Evolutionary conservation across 1,140 invertebrate species (phyloP), one percentile per base, ranked within the genome.

Genomic region (Lasaia peninsularis): DNA sequence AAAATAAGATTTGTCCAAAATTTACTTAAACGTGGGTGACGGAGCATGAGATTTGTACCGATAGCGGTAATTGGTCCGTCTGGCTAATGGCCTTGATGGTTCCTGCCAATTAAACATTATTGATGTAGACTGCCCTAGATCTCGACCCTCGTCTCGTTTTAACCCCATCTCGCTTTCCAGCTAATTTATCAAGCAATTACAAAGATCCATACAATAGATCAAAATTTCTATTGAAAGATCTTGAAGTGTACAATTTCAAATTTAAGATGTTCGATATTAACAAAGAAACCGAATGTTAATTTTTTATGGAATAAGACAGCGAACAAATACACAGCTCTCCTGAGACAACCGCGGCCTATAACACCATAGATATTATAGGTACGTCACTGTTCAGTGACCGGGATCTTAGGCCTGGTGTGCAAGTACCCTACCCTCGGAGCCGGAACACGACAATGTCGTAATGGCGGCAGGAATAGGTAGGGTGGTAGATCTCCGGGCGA

Each of bases 131-230:
- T 31, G 24, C 32, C 76, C 69, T 74, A 65, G 75, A 78, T 81
- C 77, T 78, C 79, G 75, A 83, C 83, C 83, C 83, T 86, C 73
- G 74, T 85, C 83, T 81, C 66, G 63, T 75, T 78, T 77, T 76
- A 81, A 80, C 79, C 79, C 75, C 70, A 76, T 78, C 80, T 71
- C 69, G 64, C 71, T 75, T 71, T 69, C 60, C 67, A 69, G 67
- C 71, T 83, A 80, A 84, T 86, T 84, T 78, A 81, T 82, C 79
- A 86, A 81, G 73, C 80, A 86, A 86, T 86, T 83, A 34, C 51
- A n/a, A 52, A 34, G 31, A 82, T 73, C 60, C 64, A 50, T 59
- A 51, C 52, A 75, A 75, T 65, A 48, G 52, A 59, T 44, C 65
- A 68, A 69, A 70, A 58, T 61, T 60, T 69, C 61, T 50, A 54